Evolutionary conservation across 1,140 invertebrate genomes (phyloP).

Genomic region (Megalonaias nervosa): DNA sequence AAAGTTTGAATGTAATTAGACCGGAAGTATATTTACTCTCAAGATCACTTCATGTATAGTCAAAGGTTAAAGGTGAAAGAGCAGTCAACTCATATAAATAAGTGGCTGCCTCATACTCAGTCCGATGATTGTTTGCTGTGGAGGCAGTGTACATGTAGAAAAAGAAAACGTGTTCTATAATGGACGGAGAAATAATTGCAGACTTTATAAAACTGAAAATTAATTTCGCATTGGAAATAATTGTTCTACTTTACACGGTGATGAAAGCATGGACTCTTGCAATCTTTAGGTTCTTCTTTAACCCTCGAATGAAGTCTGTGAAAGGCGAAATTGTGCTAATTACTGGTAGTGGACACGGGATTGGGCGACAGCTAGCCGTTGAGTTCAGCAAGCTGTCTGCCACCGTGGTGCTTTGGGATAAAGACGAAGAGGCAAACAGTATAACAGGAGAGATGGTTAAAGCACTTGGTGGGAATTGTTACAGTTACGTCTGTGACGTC

Average conservation of each 20-base stretch:
- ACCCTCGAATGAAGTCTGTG: conserved; percentile 71
- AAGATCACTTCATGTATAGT: background rate
- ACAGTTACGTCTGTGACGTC: conserved; percentile 22
- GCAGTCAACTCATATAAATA: conserved; percentile 8
- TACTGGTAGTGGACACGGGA: conserved; percentile 84
- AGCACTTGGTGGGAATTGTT: conserved; percentile 15
- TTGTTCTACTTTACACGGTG: conserved; percentile 41
- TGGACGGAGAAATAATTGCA: too few species aligned
- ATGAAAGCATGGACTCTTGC: conserved; percentile 46
- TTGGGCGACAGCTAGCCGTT: conserved; percentile 85
- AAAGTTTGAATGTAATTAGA: too few species aligned
- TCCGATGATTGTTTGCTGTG: too few species aligned
- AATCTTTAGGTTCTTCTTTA: conserved; percentile 53
- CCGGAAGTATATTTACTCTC: background rate
- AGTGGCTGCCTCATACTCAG: background rate
- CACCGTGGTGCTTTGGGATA: conserved; percentile 79
- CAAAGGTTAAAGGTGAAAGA: conserved; percentile 22
- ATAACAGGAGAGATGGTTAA: conserved; percentile 13
- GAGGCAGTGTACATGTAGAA: too few species aligned
- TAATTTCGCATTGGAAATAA: too few species aligned
- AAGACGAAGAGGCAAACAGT: conserved; percentile 20
- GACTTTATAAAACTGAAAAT: too few species aligned
- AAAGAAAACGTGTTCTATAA: too few species aligned
- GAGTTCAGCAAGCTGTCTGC: conserved; percentile 86
- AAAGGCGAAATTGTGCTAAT: conserved; percentile 88